Evolutionary conservation across 2,797 vertebrate species (phyloP), one percentile per base, ranked within the genome.

Genomic region (Malacoctenus gilli): DNA sequence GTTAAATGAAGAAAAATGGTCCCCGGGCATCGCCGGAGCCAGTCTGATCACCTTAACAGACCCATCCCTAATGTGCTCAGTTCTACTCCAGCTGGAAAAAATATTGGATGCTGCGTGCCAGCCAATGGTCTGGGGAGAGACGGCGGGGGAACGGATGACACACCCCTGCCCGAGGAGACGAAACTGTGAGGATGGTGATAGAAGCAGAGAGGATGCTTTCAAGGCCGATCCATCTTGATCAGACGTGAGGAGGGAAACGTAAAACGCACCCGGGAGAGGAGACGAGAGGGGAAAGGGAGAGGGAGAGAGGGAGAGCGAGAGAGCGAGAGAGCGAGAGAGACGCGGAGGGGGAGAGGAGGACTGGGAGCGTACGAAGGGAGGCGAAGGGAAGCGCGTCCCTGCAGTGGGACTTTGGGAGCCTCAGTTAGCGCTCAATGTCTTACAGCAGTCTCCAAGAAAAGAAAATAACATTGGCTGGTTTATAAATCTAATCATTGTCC

Each of bases 1-100:
- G 48, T 76, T 55, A 87, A 88, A 91, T 87, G 75, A 89, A 86
- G 86, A 91, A 82, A 87, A 85, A 91, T 87, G 72, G 67, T 77
- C 70, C 68, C 81, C 47, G 60, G 67, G 66, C 62, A 61, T 72
- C 42, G 34, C 20, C 9, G 23, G 39, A 81, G 79, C 75, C 69
- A 76, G 67, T 82, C 78, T 80, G 85, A 88, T 89, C 87, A 86
- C 61, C 78, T 82, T 72, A 87, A 89, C 71, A 85, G 87, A 88
- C 85, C 80, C 79, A 60, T 82, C 68, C 71, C 76, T 87, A 85
- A 86, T 87, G 82, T 63, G 71, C 65, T 74, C 77, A 75, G 72
- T 85, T 85, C 82, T 87, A 82, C 82, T 85, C 62, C 59, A 63
- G 75, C 63, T 68, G 64, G 66, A 84, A 69, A 75, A 86, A 86